A percentile compares a stretch with the other conserved stretches of the same genome.
Evolutionary conservation across 2,797 vertebrate species (phyloP).

Genomic region (Simalia tracyae): DNA sequence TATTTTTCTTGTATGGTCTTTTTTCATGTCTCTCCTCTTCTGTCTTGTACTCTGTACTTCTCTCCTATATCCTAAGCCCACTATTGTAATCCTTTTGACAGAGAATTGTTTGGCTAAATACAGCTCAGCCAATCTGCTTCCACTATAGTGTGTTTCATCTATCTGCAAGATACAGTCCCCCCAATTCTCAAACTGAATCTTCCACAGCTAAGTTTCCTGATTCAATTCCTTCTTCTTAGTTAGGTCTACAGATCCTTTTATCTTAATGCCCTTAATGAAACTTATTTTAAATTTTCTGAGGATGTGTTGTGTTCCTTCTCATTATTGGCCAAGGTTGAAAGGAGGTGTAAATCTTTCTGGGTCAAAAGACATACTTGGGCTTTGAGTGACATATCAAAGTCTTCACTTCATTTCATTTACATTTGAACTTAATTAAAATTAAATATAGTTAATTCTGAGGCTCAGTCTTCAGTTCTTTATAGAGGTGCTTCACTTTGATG

Average conservation of each 20-base stretch:
- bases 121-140: neutral
- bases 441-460: neutral
- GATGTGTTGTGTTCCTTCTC: neutral
- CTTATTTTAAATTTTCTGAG: neutral
- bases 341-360: neutral
- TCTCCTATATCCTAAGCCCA: neutral
- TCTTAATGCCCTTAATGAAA: too few relatives aligned
- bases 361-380: neutral
- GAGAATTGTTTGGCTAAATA: neutral
- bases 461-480: neutral
- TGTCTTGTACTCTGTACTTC: neutral
- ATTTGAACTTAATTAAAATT: neutral
- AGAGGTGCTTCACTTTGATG: neutral
- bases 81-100: neutral
- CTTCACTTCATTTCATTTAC: neutral
- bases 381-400: neutral
- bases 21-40: neutral
- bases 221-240: neutral
- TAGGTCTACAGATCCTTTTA: conserved; percentile 4
- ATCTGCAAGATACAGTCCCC: neutral
- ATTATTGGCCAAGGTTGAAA: neutral
- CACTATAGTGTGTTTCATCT: too few relatives aligned
- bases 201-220: neutral
- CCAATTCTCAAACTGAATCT: neutral
- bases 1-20: neutral